These are phyloP conservation scores for Chouioia cunea DNA, from an alignment of 2,888 invertebrate genomes.

Conservation along the genomic window DNA sequence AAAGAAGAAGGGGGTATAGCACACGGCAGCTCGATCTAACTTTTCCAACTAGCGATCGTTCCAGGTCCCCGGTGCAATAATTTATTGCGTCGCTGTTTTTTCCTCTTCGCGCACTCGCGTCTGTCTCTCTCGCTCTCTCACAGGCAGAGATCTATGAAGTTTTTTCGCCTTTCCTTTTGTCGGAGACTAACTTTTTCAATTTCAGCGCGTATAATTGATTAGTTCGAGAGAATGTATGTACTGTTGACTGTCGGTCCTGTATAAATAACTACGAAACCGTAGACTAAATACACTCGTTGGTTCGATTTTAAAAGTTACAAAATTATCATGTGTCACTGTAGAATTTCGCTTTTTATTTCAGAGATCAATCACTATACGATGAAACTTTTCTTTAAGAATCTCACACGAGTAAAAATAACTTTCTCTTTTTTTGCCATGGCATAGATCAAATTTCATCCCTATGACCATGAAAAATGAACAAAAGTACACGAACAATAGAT, in stretches of 20 bases:
- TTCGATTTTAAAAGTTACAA: too few relatives aligned
- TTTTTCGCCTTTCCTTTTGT: conserved; percentile 15
- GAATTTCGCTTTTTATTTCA: too few relatives aligned
- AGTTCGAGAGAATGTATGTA: neutral
- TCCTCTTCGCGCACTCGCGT: conserved; percentile 1
- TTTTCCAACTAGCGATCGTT: conserved; percentile 50
- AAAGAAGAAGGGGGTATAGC: neutral
- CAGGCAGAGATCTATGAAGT: conserved; percentile 27
- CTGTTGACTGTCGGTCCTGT: too few relatives aligned
- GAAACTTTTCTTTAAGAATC: too few relatives aligned
- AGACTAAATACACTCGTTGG: too few relatives aligned
- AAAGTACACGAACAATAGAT: conserved; percentile 16
- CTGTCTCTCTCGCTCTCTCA: neutral
- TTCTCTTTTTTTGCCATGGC: too few relatives aligned
- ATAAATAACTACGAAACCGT: too few relatives aligned
- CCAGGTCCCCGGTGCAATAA: conserved; percentile 39
- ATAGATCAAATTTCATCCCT: too few relatives aligned
- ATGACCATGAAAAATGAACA: too few relatives aligned
- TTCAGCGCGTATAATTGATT: conserved; percentile 42
- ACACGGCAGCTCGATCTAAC: conserved; percentile 45
- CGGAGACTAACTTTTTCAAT: conserved; percentile 41
- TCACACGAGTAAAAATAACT: too few relatives aligned
- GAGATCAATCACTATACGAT: too few relatives aligned
- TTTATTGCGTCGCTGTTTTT: conserved; percentile 37
- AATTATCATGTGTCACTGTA: too few relatives aligned